A percentile compares a stretch with the other conserved stretches of the same genome.
Conservation (phyloP, 2,888 invertebrate species). For the Bursaphelenchus okinawaensis region DNA sequence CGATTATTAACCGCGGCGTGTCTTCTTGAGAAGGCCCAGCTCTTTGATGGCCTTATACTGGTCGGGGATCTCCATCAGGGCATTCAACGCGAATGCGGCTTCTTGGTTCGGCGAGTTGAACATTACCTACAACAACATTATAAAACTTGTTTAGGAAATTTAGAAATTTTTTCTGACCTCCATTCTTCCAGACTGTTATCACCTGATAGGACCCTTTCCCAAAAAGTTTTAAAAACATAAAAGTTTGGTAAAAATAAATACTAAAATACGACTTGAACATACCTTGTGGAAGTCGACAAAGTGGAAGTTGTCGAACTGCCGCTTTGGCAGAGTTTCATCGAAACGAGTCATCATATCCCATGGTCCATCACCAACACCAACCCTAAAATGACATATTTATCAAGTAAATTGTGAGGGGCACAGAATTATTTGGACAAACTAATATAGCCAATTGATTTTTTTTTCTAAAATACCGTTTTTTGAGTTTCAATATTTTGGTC, state of each 20-base stretch:
- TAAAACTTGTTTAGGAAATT: no score
- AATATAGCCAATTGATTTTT: constrained; percentile 11
- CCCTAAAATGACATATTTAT: constrained; percentile 49
- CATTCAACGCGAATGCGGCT: constrained; percentile 61
- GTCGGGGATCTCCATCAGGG: constrained; percentile 63
- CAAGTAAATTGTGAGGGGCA: not conserved
- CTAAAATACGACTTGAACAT: not conserved
- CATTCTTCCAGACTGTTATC: no score
- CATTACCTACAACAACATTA: constrained; percentile 46
- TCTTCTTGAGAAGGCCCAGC: constrained; percentile 54
- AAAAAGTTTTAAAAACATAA: not conserved
- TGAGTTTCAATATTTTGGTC: no score
- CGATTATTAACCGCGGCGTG: constrained; percentile 35
- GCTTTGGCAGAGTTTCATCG: constrained; percentile 61
- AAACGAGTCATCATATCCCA: constrained; percentile 63
- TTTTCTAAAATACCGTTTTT: constrained; percentile 5
- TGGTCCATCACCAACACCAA: constrained; percentile 63
- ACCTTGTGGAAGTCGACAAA: constrained; percentile 62
- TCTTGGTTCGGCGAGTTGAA: constrained; percentile 57
- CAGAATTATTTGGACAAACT: no score
- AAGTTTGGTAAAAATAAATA: not conserved
- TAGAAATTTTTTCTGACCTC: no score
- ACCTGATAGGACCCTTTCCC: no score
- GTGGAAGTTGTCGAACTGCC: constrained; percentile 63
- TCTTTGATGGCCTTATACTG: constrained; percentile 58